phyloP scores from a whole-genome alignment of 1,140 invertebrate species.

The Drosophila sturtevanti region DNA sequence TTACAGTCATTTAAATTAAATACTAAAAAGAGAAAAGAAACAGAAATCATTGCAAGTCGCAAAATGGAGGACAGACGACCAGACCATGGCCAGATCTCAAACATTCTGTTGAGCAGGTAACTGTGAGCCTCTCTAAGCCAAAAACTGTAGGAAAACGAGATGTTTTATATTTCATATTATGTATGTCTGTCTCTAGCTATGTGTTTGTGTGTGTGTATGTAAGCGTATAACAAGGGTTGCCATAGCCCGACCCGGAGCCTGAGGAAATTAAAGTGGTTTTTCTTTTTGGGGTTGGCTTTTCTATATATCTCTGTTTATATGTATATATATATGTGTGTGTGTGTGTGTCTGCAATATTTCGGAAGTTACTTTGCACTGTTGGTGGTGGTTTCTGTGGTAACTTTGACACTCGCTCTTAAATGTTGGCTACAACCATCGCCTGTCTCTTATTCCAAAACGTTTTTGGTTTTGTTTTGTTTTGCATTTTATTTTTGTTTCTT shows the following conservation, averaged over 20 bases:
- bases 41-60: constrained; percentile 52
- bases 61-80: constrained; percentile 37
- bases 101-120: constrained; percentile 16
- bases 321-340: constrained; percentile 6
- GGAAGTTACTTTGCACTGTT: constrained; percentile 75
- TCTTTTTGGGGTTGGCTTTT: constrained; percentile 61
- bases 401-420: constrained; percentile 52
- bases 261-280: constrained; percentile 78
- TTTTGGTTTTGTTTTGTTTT: constrained; percentile 45
- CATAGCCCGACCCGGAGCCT: constrained; percentile 41
- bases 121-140: constrained; percentile 5
- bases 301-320: constrained; percentile 12
- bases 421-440: constrained; percentile 27
- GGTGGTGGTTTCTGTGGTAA: constrained; percentile 68
- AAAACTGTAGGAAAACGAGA: background rate
- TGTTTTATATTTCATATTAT: constrained; percentile 29
- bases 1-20: constrained; percentile 77
- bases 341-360: constrained; percentile 60
- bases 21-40: constrained; percentile 53
- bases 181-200: constrained; percentile 30
- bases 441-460: constrained; percentile 23
- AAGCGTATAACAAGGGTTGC: constrained; percentile 34
- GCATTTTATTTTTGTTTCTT: too few species aligned
- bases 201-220: background rate
- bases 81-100: constrained; percentile 21